Evolutionary conservation across 2,888 invertebrate species (phyloP), one percentile per base, ranked within the genome.

Genomic region (Aporophyla lueneburgensis): DNA sequence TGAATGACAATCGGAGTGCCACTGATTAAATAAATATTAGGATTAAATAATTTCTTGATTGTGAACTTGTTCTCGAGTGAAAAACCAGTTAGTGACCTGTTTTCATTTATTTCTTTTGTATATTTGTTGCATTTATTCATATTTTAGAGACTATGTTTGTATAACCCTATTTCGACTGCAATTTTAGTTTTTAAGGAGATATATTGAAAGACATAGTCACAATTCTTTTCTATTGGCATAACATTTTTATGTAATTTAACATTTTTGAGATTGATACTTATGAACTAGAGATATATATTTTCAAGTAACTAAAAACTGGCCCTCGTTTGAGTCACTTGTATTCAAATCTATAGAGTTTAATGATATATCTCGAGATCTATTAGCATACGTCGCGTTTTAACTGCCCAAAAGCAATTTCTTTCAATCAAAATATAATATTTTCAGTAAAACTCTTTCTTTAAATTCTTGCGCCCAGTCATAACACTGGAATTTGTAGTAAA

Each of bases 71-170:
- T 89, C 86, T 86, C 72, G 89, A 89, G 87, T 88, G 84, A 87
- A 89, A 89, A 86, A 83, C 63, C 78, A 82, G 89, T 91, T 89
- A 86, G 89, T 91, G 90, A 90, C 86, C 61, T 85, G 80, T 89
- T 84, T 87, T 85, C 83, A 78, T 86, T 86, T 78, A 88, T 89
- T 90, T 92, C 91, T 86, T 93, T 86, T 95, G 93, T 95, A 95
- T 94, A 94, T 94, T 93, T 93, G 94, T 94, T 95, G 96, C 96
- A 96, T 96, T 96, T 96, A 96, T 94, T 93, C 92, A 90, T 90
- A 88, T 84, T 78, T 81, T 88, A 87, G 86, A 87, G 76, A 86
- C 73, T 89, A 84, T 71, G 74, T 86, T 83, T 71, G 68, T 81
- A 63, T 63, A 76, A 82, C 69, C 84, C 83, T 71, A 83, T 91